Conservation (phyloP, 2,113 vertebrate species). For the Gasterosteus aculeatus region DNA sequence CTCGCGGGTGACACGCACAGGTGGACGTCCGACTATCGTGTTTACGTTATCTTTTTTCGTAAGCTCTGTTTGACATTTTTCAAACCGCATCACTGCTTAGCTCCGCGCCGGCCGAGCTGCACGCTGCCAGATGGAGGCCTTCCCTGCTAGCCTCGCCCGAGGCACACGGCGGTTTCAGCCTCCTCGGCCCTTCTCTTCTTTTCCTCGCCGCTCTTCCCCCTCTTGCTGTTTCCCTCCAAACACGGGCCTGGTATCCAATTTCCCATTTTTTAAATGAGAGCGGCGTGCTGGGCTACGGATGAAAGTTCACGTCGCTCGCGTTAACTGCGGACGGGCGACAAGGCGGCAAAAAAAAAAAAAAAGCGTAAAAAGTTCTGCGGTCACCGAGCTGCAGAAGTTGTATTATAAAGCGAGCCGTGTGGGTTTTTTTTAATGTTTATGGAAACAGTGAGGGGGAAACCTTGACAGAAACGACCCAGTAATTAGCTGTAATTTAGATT, state of each 20-base stretch:
- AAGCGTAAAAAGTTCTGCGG: slow-evolving; percentile 77
- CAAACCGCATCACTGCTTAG: slow-evolving; percentile 96
- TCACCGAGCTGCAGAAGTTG: slow-evolving; percentile 74
- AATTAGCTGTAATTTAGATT: slow-evolving; percentile 88
- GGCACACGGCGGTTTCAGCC: slow-evolving; percentile 76
- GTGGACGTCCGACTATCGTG: slow-evolving; percentile 87
- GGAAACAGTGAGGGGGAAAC: slow-evolving; percentile 80
- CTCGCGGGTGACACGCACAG: slow-evolving; percentile 85
- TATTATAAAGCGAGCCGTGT: slow-evolving; percentile 74
- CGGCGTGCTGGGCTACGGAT: slow-evolving; percentile 78
- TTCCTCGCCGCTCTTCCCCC: background rate
- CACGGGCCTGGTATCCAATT: slow-evolving; percentile 69
- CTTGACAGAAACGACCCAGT: slow-evolving; percentile 75
- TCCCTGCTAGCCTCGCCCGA: slow-evolving; percentile 84
- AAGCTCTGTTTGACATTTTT: slow-evolving; percentile 93
- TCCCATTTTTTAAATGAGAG: slow-evolving; percentile 79
- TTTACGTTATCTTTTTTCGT: slow-evolving; percentile 93
- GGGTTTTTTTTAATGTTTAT: slow-evolving; percentile 86
- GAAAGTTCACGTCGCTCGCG: slow-evolving; percentile 80
- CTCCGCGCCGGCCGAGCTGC: slow-evolving; percentile 87
- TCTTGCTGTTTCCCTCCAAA: background rate
- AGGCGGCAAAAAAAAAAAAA: slow-evolving; percentile 42
- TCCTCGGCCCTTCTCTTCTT: slow-evolving; percentile 23
- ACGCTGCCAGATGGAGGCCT: slow-evolving; percentile 88
- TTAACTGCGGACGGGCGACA: slow-evolving; percentile 84